These are phyloP conservation scores for Trogon melanurus DNA, from an alignment of 2,113 vertebrate genomes.

Conservation along the genomic window DNA sequence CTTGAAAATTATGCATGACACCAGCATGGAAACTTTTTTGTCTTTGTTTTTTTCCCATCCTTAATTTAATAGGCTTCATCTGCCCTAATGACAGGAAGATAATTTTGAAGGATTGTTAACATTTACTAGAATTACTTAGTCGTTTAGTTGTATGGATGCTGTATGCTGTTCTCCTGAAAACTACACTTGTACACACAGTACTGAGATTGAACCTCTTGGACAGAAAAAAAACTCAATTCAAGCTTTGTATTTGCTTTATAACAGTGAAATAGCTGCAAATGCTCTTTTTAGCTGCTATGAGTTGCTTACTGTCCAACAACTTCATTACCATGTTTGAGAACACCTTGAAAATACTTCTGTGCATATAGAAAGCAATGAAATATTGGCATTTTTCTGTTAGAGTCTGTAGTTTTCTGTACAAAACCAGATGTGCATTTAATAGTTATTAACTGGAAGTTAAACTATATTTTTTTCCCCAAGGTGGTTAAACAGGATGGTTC, in stretches of 20 bases:
- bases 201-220: background rate
- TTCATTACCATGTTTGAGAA: background rate
- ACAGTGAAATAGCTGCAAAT: background rate
- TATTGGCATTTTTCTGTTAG: background rate
- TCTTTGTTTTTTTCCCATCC: background rate
- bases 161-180: background rate
- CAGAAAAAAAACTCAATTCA: background rate
- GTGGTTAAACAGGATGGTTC: conserved; percentile 81
- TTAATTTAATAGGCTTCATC: background rate
- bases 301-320: background rate
- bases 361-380: background rate
- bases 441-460: background rate
- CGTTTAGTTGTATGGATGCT: background rate
- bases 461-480: conserved; percentile 70
- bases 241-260: background rate
- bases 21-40: background rate
- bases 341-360: background rate
- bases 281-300: background rate
- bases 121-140: background rate
- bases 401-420: background rate
- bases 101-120: background rate
- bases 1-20: background rate
- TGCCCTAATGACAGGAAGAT: background rate
- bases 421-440: background rate
- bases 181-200: background rate